A percentile compares a stretch with the other conserved stretches of the same genome.
Conservation (phyloP, 2,888 invertebrate genomes). For the Himalopsyche anomala region DNA sequence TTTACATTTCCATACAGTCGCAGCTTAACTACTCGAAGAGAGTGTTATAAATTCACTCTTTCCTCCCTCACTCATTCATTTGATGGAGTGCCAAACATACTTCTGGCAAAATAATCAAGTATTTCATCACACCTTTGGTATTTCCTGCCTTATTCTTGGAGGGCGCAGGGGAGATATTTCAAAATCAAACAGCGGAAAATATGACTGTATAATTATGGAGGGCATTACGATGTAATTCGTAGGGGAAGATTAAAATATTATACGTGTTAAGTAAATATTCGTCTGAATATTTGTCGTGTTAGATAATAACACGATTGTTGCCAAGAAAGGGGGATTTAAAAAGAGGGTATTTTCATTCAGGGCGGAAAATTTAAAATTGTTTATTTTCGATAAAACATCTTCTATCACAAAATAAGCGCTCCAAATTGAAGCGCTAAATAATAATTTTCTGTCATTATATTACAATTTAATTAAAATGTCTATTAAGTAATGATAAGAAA, state of each 20-base stretch:
- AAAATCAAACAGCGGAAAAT: conserved; percentile 41
- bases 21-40: conserved; percentile 62
- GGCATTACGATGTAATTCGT: conserved; percentile 63
- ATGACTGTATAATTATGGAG: conserved; percentile 29
- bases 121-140: conserved; percentile 46
- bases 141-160: conserved; percentile 34
- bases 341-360: conserved; percentile 49
- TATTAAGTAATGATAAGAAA: not conserved
- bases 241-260: conserved; percentile 80
- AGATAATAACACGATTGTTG: conserved; percentile 74
- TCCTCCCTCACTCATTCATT: conserved; percentile 63
- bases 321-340: conserved; percentile 62
- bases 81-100: conserved; percentile 65
- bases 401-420: not conserved
- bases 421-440: too few relatives aligned
- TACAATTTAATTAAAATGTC: not conserved
- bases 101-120: conserved; percentile 57
- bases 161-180: conserved; percentile 46
- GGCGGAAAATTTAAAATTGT: conserved; percentile 51
- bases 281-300: conserved; percentile 79
- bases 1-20: conserved; percentile 63
- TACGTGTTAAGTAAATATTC: conserved; percentile 80
- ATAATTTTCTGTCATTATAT: too few relatives aligned
- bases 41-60: conserved; percentile 64
- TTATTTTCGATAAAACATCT: conserved; percentile 42